Base-by-base conservation (phyloP, 2,888 invertebrate species). In the Andricus curvator region DNA sequence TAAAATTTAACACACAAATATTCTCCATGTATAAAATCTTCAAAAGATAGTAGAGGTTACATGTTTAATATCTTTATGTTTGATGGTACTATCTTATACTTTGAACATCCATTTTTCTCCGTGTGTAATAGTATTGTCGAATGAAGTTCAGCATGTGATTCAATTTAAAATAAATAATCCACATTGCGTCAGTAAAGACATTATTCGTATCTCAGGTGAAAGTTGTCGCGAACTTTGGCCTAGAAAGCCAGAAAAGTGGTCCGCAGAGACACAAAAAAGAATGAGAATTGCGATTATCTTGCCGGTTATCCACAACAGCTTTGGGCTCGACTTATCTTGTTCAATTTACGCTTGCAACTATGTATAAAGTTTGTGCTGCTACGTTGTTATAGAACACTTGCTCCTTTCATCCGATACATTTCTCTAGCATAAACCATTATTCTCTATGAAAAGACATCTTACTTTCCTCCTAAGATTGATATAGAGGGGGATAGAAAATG, bases 201-300 rank as follows among this genome's bases (percentile, higher is more conserved):
- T 64, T 77, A 62, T 60, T 60, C 6, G 44, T 77, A 77, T 29
- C 64, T 41, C 48, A 64, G 44, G 65, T 64, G 77, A 77, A 77
- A 77, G 77, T 77, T 77, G 62, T 62, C 64, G 11, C 17, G 77
- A 77, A 77, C 77, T 77, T 70, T 79, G 77, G 17, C 78, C 77
- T 78, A 70, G 51, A 74, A 77, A 78, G 65, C 44, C 56, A 20
- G 60, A 80, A 66, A 33, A 15, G 51, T 56, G 44, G 44, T 33
- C 66, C 22, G 77, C 33, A 22, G n/a, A 62, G 64, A 25, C 67
- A 78, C 70, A 77, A 64, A 56, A 82, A 81, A 81, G 79, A 82
- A 79, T 64, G n/a, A 74, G 82, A 80, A 79, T 66, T 77, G 81
- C 79, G 79, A 82, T 82, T 78, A 66, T 82, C 77, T 64, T 44